Evolutionary conservation across 2,888 invertebrate genomes (phyloP).

Genomic region (Trypoxylon attenuatum): DNA sequence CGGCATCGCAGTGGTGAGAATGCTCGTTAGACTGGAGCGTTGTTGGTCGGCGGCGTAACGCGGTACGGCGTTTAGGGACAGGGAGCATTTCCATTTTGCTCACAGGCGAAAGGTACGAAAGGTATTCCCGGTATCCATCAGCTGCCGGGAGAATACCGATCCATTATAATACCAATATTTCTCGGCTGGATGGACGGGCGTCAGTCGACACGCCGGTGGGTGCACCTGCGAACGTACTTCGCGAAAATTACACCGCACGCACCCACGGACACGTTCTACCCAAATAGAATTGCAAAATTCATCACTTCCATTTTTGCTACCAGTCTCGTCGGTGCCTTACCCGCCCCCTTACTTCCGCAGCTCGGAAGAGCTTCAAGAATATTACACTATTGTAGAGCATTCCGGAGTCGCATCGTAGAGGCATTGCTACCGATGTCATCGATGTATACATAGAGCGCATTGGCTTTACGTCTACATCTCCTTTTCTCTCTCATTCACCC

Average conservation of each 20-base stretch:
- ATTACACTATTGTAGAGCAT: too few relatives aligned
- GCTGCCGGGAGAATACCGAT: not conserved
- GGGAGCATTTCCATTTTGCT: slow-evolving; percentile 8
- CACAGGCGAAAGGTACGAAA: not conserved
- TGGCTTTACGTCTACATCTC: too few relatives aligned
- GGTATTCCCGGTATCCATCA: not conserved
- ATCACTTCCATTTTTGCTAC: not conserved
- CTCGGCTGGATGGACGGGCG: not conserved
- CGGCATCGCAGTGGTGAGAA: not conserved
- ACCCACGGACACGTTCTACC: slow-evolving; percentile 6
- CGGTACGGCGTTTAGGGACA: too few relatives aligned
- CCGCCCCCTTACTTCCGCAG: slow-evolving; percentile 3
- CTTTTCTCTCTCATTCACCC: too few relatives aligned
- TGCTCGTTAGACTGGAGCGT: too few relatives aligned
- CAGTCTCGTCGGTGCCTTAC: not conserved
- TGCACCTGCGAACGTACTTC: slow-evolving; percentile 16
- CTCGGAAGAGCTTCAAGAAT: too few relatives aligned
- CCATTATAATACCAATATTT: slow-evolving; percentile 21
- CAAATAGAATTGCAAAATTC: slow-evolving; percentile 43
- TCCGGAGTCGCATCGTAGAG: too few relatives aligned
- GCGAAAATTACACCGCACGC: slow-evolving; percentile 29
- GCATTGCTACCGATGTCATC: too few relatives aligned
- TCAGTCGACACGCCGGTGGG: not conserved
- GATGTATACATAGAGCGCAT: too few relatives aligned
- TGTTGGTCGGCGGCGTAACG: too few relatives aligned